Percentiles rank a stretch among this genome's conserved stretches.
These are phyloP conservation scores for Chiridota heheva DNA, from an alignment of 35 echinoderm and acorn worm species.

Conservation along the genomic window DNA sequence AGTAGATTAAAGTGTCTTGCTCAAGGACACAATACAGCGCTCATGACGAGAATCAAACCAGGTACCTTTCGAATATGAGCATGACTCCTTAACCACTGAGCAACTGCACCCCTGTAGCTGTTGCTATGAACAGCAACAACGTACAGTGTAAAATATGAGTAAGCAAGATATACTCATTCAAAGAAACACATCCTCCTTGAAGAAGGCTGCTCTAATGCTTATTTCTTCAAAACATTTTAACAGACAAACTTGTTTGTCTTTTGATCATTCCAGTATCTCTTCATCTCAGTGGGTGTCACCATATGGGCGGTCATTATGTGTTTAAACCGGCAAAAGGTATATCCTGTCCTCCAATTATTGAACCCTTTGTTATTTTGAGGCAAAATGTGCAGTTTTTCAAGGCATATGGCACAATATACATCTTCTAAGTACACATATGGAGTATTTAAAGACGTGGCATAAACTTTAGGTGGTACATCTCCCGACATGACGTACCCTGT, in stretches of 20 bases:
- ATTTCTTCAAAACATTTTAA: too few species aligned
- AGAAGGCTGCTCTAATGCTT: too few species aligned
- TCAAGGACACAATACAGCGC: too few species aligned
- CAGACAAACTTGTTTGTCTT: slow-evolving; percentile 43
- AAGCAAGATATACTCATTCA: too few species aligned
- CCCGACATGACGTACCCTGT: slow-evolving; percentile 89
- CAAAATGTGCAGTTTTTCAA: slow-evolving; percentile 65
- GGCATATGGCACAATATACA: slow-evolving; percentile 75
- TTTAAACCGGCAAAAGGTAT: slow-evolving; percentile 83
- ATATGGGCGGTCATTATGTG: slow-evolving; percentile 92
- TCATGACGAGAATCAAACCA: too few species aligned
- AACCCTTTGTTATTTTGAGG: slow-evolving; percentile 79
- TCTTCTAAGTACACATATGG: slow-evolving; percentile 89
- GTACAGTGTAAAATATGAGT: too few species aligned
- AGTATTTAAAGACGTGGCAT: slow-evolving; percentile 63
- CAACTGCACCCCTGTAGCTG: too few species aligned
- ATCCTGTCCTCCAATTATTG: slow-evolving; percentile 89
- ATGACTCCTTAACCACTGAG: too few species aligned
- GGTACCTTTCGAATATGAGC: too few species aligned
- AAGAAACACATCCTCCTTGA: too few species aligned
- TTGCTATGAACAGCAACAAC: too few species aligned
- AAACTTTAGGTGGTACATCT: slow-evolving; percentile 65
- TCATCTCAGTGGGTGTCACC: slow-evolving; percentile 87
- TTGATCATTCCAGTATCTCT: slow-evolving; percentile 89
- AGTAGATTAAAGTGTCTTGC: too few species aligned